Evolutionary conservation across 2,888 invertebrate genomes (phyloP), one percentile per base, ranked within the genome.

Genomic region (Erynnis tages): DNA sequence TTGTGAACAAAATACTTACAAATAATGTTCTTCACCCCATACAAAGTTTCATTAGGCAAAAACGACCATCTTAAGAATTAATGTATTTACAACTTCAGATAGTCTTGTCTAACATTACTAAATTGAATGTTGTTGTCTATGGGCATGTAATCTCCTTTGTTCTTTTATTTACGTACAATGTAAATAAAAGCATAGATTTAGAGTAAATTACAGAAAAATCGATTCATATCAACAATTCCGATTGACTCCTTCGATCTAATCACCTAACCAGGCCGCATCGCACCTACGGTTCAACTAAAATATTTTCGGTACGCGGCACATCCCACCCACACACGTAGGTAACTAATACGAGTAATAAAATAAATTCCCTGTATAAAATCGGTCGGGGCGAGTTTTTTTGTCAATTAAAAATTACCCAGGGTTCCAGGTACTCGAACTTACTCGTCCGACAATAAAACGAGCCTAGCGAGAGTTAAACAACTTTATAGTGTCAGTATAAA

Each of bases 351-450:
- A 66, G 78, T 79, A 84, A 86, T 85, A 85, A 86, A 84, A 86
- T 85, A 79, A 83, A 86, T 85, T 82, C 82, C 79, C 74, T 73
- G 73, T 82, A 82, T 81, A 84, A 81, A 83, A 79, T 80, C 73
- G 74, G 74, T 60, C 60, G 79, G 78, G 73, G 72, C 78, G 68
- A 67, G 68, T 82, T 87, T 88, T 86, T 87, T 86, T 85, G 86
- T 87, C 86, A 87, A 89, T 89, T 87, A 87, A 85, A 82, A 79
- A 83, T 85, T 87, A 89, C 86, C 73, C 69, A 66, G 72, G 75
- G 72, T 58, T 68, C 61, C 67, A 88, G 88, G 88, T 87, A 87
- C 84, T 76, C 76, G 72, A 21, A 21, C 21, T 67, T 70, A 61
- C 55, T 52, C 57, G 55, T 58, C 60, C 56, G 21, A 48, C 30